Percentiles rank a stretch among this genome's conserved stretches.
Evolutionary conservation across 2,113 vertebrate species (phyloP).

Genomic region (Ibidorhyncha struthersii): DNA sequence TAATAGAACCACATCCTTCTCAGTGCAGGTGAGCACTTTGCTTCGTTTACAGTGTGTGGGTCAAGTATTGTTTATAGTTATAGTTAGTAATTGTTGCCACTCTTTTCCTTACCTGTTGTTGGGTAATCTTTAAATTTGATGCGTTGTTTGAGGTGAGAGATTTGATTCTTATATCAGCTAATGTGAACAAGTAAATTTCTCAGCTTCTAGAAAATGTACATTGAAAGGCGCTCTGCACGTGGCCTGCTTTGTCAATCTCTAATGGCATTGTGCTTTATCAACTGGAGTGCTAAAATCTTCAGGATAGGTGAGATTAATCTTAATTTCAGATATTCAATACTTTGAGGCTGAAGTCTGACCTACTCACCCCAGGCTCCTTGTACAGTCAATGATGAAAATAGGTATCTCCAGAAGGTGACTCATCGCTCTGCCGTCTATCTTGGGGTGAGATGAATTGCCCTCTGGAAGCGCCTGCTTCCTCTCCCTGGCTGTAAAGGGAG

Average conservation of each 20-base stretch:
- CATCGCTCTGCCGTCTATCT: neutral
- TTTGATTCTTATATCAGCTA: neutral
- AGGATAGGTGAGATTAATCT: conserved; percentile 20
- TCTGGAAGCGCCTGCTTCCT: conserved; percentile 43
- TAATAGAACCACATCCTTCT: neutral
- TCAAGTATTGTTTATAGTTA: neutral
- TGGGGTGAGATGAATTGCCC: conserved; percentile 10
- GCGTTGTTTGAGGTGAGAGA: neutral
- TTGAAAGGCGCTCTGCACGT: neutral
- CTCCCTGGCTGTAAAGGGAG: conserved; percentile 4
- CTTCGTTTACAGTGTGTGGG: neutral
- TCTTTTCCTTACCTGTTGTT: neutral
- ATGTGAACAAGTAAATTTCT: neutral
- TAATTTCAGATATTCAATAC: neutral
- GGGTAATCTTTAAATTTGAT: neutral
- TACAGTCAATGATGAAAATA: neutral
- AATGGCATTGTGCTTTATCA: neutral
- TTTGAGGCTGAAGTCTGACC: conserved; percentile 2
- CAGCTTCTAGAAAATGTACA: neutral
- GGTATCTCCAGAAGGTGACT: conserved; percentile 19
- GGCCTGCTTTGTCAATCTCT: neutral
- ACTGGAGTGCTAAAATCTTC: neutral
- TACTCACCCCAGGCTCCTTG: neutral
- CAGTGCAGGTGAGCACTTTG: neutral
- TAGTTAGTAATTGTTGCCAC: neutral